Evolutionary conservation across 2,888 invertebrate species (phyloP).

Genomic region (Drosophila austrosaltans): DNA sequence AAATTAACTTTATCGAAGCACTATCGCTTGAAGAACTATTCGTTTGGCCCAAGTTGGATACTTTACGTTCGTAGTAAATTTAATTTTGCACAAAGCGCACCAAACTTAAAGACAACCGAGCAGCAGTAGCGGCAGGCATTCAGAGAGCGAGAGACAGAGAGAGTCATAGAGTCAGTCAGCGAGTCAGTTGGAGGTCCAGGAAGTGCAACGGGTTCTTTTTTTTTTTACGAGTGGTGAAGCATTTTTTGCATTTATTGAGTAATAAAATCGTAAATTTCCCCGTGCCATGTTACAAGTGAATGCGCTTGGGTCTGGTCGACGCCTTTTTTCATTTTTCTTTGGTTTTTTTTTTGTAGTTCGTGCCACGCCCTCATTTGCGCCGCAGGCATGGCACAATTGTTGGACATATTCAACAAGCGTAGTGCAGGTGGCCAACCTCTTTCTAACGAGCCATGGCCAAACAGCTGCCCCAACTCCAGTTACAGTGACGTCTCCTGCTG

Average conservation of each 20-base stretch:
- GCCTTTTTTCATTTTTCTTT: not conserved
- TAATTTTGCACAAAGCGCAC: slow-evolving; percentile 6
- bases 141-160: not conserved
- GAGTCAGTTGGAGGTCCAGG: slow-evolving; percentile 1
- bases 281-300: slow-evolving; percentile 68
- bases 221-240: slow-evolving; percentile 64
- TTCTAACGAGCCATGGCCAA: slow-evolving; percentile 64
- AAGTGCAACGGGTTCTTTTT: slow-evolving; percentile 28
- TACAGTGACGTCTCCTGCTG: slow-evolving; percentile 22
- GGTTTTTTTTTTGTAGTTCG: too few relatives aligned
- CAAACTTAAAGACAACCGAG: slow-evolving; percentile 1
- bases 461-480: slow-evolving; percentile 22
- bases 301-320: slow-evolving; percentile 16
- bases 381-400: slow-evolving; percentile 55
- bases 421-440: slow-evolving; percentile 21
- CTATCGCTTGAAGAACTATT: too few relatives aligned
- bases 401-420: slow-evolving; percentile 61
- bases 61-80: not conserved
- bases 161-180: not conserved
- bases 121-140: not conserved
- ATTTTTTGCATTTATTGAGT: slow-evolving; percentile 76
- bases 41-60: not conserved
- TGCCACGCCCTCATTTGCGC: slow-evolving; percentile 11
- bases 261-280: slow-evolving; percentile 76
- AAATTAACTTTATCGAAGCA: too few relatives aligned